These are phyloP conservation scores for Onchidella celtica DNA, from an alignment of 2,888 invertebrate species.

Conservation along the genomic window DNA sequence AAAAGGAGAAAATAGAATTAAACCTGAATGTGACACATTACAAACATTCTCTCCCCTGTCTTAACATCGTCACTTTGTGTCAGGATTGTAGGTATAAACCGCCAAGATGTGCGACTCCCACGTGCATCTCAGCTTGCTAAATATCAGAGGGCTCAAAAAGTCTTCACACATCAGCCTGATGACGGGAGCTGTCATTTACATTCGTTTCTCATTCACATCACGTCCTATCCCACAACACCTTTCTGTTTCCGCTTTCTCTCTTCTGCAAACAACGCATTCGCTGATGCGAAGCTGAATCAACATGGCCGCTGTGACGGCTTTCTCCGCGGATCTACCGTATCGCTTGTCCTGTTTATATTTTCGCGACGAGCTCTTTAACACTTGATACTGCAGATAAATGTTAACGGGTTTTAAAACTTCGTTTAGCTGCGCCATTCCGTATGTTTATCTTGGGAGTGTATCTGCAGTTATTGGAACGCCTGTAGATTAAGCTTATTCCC, in stretches of 20 bases:
- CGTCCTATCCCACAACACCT: neutral
- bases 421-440: constrained; percentile 35
- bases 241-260: constrained; percentile 18
- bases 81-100: too few relatives aligned
- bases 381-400: constrained; percentile 40
- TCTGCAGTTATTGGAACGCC: constrained; percentile 19
- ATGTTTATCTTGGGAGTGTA: constrained; percentile 14
- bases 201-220: neutral
- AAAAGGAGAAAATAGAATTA: too few relatives aligned
- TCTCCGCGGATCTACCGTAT: constrained; percentile 27
- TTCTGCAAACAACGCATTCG: constrained; percentile 37
- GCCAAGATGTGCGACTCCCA: too few relatives aligned
- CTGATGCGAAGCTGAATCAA: constrained; percentile 41
- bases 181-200: constrained; percentile 23
- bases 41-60: too few relatives aligned
- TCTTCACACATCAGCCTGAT: neutral
- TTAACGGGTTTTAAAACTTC: constrained; percentile 39
- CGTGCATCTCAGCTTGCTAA: too few relatives aligned
- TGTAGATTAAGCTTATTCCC: neutral
- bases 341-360: constrained; percentile 36
- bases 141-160: too few relatives aligned
- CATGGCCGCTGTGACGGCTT: constrained; percentile 30
- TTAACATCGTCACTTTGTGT: too few relatives aligned
- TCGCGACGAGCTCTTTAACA: constrained; percentile 35
- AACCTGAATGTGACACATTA: too few relatives aligned